A percentile compares a stretch with the other conserved stretches of the same genome.
These are phyloP conservation scores for Sitobion miscanthi DNA, from an alignment of 1,140 invertebrate species.

Conservation along the genomic window DNA sequence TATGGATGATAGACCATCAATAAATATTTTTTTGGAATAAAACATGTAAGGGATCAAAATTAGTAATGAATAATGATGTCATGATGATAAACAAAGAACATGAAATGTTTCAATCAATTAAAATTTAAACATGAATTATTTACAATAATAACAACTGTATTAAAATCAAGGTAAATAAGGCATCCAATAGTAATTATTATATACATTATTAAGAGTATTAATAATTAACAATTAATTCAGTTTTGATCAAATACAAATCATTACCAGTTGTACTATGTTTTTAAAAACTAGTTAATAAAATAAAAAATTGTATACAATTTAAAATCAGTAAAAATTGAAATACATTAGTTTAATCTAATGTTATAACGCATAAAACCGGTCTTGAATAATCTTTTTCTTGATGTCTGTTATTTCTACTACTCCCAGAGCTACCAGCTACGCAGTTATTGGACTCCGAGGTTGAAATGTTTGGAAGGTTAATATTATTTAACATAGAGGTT, in stretches of 20 bases:
- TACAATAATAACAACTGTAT: neutral
- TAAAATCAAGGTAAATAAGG: neutral
- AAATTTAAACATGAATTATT: neutral
- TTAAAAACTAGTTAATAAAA: neutral
- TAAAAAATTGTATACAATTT: neutral
- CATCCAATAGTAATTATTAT: neutral
- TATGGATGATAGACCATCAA: too few species aligned
- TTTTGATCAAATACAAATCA: neutral
- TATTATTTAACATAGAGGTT: neutral
- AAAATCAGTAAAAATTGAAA: neutral
- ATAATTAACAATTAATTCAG: neutral
- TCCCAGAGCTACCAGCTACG: neutral
- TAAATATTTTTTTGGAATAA: too few species aligned
- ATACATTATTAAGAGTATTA: neutral
- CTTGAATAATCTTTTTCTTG: constrained; percentile 19
- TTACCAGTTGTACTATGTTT: neutral
- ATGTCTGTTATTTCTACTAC: neutral
- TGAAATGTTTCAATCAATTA: too few species aligned
- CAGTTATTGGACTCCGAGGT: neutral
- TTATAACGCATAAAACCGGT: constrained; percentile 26
- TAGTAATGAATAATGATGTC: too few species aligned
- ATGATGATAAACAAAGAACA: too few species aligned
- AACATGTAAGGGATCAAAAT: too few species aligned
- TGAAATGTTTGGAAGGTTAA: neutral
- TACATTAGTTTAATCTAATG: constrained; percentile 43